Evolutionary conservation across 1,140 invertebrate genomes (phyloP), one percentile per base, ranked within the genome.

Genomic region (Drosophila serrata): DNA sequence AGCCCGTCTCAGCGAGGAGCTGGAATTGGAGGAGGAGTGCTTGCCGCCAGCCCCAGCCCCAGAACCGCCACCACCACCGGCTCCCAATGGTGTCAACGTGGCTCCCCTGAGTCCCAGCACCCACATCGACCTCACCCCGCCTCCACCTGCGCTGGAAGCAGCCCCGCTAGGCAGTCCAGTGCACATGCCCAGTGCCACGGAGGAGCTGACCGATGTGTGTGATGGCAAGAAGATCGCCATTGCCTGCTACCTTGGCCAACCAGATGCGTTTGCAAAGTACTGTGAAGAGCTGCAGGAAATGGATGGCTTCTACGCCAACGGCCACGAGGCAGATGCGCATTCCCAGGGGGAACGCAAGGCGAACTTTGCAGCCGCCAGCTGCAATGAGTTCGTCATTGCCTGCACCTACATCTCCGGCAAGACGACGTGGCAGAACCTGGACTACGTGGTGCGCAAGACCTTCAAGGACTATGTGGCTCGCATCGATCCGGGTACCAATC

Each of bases 391-490:
- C 61, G 94, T 96, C 6, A 98, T 99, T 90, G 98, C 98, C 6
- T 96, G 95, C 74, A 96, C 98, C 5, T 96, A 96, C 82, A 97
- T 99, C 48, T 97, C 97, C 79, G 96, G 97, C 35, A 98, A 98
- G 93, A 98, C 97, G 0, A 98, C 96, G 35, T 99, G 99, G 99
- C 97, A 98, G 90, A 96, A 97, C 79, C 93, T 99, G 69, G 98
- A 99, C 92, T 96, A 96, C 76, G 96, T 97, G 65, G 96, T 99
- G 49, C 94, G 97, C 84, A 96, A 97, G 92, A 96, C 97, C 64
- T 99, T 99, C 90, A 99, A 99, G 93, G 98, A 99, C 86, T 99
- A 99, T 92, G 94, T 99, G 29, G 95, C 97, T 8, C 95, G 97
- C 80, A 96, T 99, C 69, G 99, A 99, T 93, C 97, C 98, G 0